A percentile compares a stretch with the other conserved stretches of the same genome.
Conservation (phyloP, 2,797 vertebrate species). For the Lepilemur septentrionalis region DNA sequence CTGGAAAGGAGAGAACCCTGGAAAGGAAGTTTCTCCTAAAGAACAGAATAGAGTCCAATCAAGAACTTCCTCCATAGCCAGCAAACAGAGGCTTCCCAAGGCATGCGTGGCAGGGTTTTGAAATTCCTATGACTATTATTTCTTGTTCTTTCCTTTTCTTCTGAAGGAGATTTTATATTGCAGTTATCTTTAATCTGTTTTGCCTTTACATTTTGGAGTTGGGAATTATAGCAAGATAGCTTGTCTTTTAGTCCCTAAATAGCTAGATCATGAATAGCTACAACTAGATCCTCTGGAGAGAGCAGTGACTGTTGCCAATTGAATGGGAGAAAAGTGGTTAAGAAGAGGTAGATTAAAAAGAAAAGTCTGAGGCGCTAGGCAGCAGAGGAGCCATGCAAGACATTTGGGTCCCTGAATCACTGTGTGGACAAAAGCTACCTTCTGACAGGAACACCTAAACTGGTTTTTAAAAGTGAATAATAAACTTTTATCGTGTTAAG, state of each 20-base stretch:
- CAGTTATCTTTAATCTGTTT: neutral
- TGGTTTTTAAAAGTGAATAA: neutral
- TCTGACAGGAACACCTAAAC: neutral
- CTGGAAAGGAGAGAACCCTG: neutral
- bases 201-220: neutral
- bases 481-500: neutral
- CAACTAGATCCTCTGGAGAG: neutral
- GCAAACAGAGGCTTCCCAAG: neutral
- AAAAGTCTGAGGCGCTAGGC: neutral
- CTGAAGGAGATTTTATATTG: neutral
- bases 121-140: neutral
- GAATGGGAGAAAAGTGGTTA: neutral
- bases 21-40: neutral
- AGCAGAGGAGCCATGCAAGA: neutral
- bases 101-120: neutral
- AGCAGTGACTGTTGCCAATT: neutral
- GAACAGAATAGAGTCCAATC: neutral
- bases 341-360: neutral
- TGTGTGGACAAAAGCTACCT: neutral
- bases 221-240: neutral
- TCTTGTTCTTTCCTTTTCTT: neutral
- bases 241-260: neutral
- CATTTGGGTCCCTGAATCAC: neutral
- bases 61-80: neutral
- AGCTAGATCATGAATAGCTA: neutral